A percentile compares a stretch with the other conserved stretches of the same genome.
Evolutionary conservation across 2,888 invertebrate species (phyloP).

Genomic region (Ommatoiulus sabulosus): DNA sequence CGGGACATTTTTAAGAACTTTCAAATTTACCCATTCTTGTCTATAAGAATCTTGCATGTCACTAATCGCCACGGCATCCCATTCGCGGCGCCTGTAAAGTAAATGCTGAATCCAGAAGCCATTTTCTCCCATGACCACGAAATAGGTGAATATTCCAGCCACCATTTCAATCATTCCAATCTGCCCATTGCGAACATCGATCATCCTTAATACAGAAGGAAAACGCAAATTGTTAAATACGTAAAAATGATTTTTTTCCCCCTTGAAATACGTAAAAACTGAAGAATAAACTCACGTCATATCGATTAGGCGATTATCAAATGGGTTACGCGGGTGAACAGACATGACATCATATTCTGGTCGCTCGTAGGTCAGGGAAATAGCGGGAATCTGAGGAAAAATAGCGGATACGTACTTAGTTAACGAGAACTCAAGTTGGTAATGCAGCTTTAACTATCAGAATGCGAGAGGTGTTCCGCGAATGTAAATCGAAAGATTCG

Average conservation of each 20-base stretch:
- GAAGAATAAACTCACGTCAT: slow-evolving; percentile 51
- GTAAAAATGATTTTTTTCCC: not conserved
- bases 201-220: slow-evolving; percentile 61
- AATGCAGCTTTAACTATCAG: too few species aligned
- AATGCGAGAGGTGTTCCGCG: too few species aligned
- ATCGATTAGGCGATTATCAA: slow-evolving; percentile 58
- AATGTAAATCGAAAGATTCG: too few species aligned
- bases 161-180: slow-evolving; percentile 61
- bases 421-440: too few species aligned
- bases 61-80: slow-evolving; percentile 59
- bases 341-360: slow-evolving; percentile 61
- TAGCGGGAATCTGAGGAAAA: slow-evolving; percentile 59
- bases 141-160: slow-evolving; percentile 61
- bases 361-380: slow-evolving; percentile 61
- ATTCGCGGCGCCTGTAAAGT: slow-evolving; percentile 57
- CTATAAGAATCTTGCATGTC: slow-evolving; percentile 60
- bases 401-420: not conserved
- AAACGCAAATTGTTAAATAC: not conserved
- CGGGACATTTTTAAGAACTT: not conserved
- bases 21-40: slow-evolving; percentile 60
- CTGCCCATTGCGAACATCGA: slow-evolving; percentile 60
- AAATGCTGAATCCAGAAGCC: slow-evolving; percentile 61
- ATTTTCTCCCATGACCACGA: slow-evolving; percentile 61
- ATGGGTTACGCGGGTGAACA: slow-evolving; percentile 60
- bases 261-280: not conserved